Conservation (phyloP, 1,140 invertebrate species). For the Cephus cinctus region DNA sequence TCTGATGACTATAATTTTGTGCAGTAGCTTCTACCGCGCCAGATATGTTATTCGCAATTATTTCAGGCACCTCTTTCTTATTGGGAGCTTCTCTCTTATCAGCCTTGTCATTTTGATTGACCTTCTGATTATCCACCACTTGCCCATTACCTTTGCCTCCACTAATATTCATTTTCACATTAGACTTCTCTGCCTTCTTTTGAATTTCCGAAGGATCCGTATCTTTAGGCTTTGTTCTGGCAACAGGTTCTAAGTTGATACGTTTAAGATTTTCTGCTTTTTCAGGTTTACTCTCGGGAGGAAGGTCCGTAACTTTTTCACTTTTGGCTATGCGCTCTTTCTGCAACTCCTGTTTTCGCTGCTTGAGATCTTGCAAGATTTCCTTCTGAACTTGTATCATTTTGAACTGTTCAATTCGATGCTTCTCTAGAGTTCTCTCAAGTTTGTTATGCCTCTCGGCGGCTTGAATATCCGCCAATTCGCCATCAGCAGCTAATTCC, state of each 20-base stretch:
- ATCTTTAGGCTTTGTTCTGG: background rate
- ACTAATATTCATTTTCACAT: background rate
- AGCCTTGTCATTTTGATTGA: background rate
- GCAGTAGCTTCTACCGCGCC: background rate
- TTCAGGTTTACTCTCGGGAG: background rate
- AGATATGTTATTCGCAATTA: background rate
- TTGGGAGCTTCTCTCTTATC: background rate
- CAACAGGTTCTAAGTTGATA: background rate
- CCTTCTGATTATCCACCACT: background rate
- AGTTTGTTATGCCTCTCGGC: conserved; percentile 53
- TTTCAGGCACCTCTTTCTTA: background rate
- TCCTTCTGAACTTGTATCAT: conserved; percentile 61
- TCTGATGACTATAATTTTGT: background rate
- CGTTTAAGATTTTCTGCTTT: background rate
- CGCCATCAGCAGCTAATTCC: conserved; percentile 45
- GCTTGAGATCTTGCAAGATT: conserved; percentile 58
- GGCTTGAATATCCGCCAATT: conserved; percentile 26
- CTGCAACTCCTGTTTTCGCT: conserved; percentile 56
- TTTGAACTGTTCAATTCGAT: conserved; percentile 59
- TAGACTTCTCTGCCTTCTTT: conserved; percentile 3
- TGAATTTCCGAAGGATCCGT: background rate
- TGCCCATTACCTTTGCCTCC: background rate
- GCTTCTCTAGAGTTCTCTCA: conserved; percentile 59
- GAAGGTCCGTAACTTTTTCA: conserved; percentile 46
- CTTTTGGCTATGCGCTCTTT: conserved; percentile 48